These are phyloP conservation scores for Antigone vipio DNA, from an alignment of 2,113 vertebrate genomes.

Conservation along the genomic window DNA sequence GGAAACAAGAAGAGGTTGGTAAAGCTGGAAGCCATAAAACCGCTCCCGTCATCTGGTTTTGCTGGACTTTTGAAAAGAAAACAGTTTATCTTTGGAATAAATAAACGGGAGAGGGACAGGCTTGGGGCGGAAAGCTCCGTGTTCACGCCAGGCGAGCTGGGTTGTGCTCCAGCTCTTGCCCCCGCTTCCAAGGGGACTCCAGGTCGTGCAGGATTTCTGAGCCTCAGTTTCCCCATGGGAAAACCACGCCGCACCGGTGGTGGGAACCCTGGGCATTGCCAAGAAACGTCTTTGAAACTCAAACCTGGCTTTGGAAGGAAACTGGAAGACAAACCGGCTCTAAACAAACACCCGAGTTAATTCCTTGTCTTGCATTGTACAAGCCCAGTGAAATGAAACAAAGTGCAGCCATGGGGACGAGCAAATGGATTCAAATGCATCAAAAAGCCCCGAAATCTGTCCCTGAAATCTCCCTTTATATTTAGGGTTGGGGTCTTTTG, in stretches of 20 bases:
- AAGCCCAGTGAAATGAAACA: slow-evolving; percentile 44
- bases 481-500: not conserved
- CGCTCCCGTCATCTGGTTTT: not conserved
- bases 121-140: not conserved
- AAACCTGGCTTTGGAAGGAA: slow-evolving; percentile 42
- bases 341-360: slow-evolving; percentile 15
- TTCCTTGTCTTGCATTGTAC: slow-evolving; percentile 31
- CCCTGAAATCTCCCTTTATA: not conserved
- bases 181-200: not conserved
- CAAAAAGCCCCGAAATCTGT: not conserved
- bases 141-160: not conserved
- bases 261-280: not conserved
- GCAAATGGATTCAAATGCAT: not conserved
- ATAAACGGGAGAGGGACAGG: not conserved
- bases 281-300: slow-evolving; percentile 29
- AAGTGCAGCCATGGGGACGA: not conserved
- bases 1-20: not conserved
- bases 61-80: slow-evolving; percentile 1
- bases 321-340: slow-evolving; percentile 43
- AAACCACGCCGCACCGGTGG: rapidly evolving
- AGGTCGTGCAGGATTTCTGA: not conserved
- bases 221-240: not conserved
- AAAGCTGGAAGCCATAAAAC: not conserved
- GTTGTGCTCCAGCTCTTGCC: not conserved
- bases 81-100: slow-evolving; percentile 58